Conservation (phyloP, 2,113 vertebrate species). For the Podiceps cristatus region DNA sequence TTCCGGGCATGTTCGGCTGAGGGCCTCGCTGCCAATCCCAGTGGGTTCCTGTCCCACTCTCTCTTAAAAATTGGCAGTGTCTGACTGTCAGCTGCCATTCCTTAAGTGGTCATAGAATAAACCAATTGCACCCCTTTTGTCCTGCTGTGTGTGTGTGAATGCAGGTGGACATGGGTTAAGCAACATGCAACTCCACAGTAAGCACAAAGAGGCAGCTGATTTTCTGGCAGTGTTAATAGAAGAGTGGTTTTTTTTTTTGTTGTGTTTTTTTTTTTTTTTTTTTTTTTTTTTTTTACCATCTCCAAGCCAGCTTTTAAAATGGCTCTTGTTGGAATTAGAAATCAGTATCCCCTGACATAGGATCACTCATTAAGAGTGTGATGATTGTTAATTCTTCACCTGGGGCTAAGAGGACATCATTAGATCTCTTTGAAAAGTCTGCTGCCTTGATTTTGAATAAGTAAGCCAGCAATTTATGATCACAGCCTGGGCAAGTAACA, state of each 20-base stretch:
- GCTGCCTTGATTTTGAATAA: constrained; percentile 32
- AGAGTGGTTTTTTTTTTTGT: neutral
- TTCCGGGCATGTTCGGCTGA: neutral
- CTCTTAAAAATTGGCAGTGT: constrained; percentile 65
- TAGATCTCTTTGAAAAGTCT: constrained; percentile 52
- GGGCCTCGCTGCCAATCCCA: neutral
- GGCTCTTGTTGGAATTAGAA: constrained; percentile 49
- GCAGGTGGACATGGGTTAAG: constrained; percentile 61
- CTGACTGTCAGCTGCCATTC: constrained; percentile 67
- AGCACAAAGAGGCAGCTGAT: constrained; percentile 49
- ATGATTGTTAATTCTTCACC: constrained; percentile 44
- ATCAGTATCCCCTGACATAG: constrained; percentile 6
- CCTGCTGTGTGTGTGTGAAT: neutral
- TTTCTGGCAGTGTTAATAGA: constrained; percentile 32
- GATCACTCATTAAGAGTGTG: neutral
- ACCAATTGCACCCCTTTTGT: constrained; percentile 32
- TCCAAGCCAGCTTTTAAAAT: constrained; percentile 38
- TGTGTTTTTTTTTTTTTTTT: neutral
- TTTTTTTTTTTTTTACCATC: neutral
- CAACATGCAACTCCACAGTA: neutral
- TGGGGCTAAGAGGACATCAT: constrained; percentile 47
- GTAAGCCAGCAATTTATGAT: constrained; percentile 13
- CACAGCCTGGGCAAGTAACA: neutral
- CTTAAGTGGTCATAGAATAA: constrained; percentile 62
- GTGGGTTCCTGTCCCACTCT: constrained; percentile 39